phyloP scores from a whole-genome alignment of 2,113 vertebrate genomes.

The Steatornis caripensis region DNA sequence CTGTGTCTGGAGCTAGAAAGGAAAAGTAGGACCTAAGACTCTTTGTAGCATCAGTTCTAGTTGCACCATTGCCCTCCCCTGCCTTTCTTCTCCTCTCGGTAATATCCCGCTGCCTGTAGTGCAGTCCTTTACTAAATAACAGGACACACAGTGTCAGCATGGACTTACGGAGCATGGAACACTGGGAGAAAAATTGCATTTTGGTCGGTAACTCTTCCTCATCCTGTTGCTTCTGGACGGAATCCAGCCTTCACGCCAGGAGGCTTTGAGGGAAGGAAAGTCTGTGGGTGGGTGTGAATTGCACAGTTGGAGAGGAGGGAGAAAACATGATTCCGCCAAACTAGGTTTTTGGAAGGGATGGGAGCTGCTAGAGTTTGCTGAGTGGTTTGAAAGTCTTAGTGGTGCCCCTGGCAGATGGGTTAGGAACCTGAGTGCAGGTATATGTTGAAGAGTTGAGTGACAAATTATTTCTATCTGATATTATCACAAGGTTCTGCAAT shows the following conservation, averaged over 20 bases:
- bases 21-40: neutral
- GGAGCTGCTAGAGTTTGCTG: neutral
- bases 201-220: neutral
- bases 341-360: neutral
- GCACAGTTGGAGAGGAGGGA: neutral
- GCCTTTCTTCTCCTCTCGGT: neutral
- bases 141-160: rapidly evolving
- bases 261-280: neutral
- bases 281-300: neutral
- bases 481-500: neutral
- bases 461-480: neutral
- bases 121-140: neutral
- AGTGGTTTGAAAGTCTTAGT: neutral
- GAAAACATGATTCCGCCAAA: neutral
- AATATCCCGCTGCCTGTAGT: neutral
- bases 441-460: neutral
- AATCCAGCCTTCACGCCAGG: neutral
- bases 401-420: neutral
- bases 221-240: neutral
- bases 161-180: neutral
- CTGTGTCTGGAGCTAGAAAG: neutral
- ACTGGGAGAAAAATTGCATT: neutral
- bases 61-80: neutral
- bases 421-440: neutral
- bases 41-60: neutral